Evolutionary conservation across 2,113 vertebrate species (phyloP).

Genomic region (Indri indri): DNA sequence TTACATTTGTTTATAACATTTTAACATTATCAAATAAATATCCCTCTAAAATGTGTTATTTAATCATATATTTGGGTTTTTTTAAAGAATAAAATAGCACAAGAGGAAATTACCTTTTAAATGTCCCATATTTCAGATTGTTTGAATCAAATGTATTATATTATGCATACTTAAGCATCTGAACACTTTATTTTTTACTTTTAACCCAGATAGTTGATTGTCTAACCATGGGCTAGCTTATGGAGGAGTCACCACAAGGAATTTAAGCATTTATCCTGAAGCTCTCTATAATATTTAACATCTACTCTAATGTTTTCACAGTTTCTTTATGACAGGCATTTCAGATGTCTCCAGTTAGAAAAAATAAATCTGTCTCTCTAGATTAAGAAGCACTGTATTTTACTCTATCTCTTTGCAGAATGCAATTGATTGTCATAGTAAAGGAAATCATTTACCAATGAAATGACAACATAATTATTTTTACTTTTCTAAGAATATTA

Average conservation of each 20-base stretch:
- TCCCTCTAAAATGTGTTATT: background rate
- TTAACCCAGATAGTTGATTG: background rate
- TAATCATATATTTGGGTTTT: background rate
- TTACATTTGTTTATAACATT: background rate
- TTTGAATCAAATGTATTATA: background rate
- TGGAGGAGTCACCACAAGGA: conserved; percentile 6
- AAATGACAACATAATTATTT: conserved; percentile 78
- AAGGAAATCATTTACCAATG: conserved; percentile 61
- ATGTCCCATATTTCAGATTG: background rate
- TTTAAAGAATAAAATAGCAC: background rate
- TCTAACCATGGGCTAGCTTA: background rate
- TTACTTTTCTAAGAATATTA: conserved; percentile 70
- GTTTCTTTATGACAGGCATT: conserved; percentile 74
- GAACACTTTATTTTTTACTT: background rate
- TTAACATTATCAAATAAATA: background rate
- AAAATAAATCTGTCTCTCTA: conserved; percentile 71
- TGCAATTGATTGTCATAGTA: conserved; percentile 63
- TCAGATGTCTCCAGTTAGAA: conserved; percentile 66
- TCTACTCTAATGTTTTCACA: conserved; percentile 68
- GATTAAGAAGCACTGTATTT: conserved; percentile 60
- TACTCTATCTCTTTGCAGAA: conserved; percentile 53
- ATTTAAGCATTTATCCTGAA: background rate
- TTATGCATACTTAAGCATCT: background rate
- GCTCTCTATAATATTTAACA: conserved; percentile 61
- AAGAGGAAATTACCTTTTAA: background rate